phyloP scores from a whole-genome alignment of 2,888 invertebrate genomes.

The Drosophila ezoana region DNA sequence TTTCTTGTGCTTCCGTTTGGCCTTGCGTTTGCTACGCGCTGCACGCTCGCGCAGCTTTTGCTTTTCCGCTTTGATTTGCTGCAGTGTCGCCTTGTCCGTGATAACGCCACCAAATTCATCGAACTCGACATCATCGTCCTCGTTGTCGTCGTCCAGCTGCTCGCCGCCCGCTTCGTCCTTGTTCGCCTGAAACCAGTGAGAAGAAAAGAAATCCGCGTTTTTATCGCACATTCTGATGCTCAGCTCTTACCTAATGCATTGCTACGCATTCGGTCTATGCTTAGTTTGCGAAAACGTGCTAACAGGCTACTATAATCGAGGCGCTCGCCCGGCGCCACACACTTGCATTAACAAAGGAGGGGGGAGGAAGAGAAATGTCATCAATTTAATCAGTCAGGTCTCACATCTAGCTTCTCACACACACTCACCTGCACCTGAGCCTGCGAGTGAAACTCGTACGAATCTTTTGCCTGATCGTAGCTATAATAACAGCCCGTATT shows the following conservation, averaged over 20 bases:
- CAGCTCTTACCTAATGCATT: slow-evolving; percentile 86
- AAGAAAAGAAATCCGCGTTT: slow-evolving; percentile 85
- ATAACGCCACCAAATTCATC: slow-evolving; percentile 81
- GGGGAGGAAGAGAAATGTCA: slow-evolving; percentile 44
- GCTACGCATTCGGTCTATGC: slow-evolving; percentile 86
- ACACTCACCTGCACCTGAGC: slow-evolving; percentile 85
- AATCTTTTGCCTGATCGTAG: slow-evolving; percentile 91
- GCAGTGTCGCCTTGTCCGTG: slow-evolving; percentile 63
- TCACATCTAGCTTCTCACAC: background rate
- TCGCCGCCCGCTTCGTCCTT: slow-evolving; percentile 15
- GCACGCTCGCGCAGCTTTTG: slow-evolving; percentile 52
- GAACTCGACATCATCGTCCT: slow-evolving; percentile 70
- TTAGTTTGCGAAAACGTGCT: slow-evolving; percentile 83
- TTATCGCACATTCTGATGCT: slow-evolving; percentile 82
- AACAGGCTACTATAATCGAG: slow-evolving; percentile 83
- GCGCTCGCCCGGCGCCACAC: slow-evolving; percentile 50
- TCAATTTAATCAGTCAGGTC: slow-evolving; percentile 14
- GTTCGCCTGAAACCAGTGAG: slow-evolving; percentile 79
- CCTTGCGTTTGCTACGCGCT: slow-evolving; percentile 51
- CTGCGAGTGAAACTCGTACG: slow-evolving; percentile 93
- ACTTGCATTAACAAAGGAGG: slow-evolving; percentile 59
- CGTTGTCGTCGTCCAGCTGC: slow-evolving; percentile 30
- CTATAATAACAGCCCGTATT: slow-evolving; percentile 93
- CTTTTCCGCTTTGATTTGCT: slow-evolving; percentile 64
- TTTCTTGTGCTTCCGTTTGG: slow-evolving; percentile 50